A percentile compares a stretch with the other conserved stretches of the same genome.
Evolutionary conservation across 2,797 vertebrate species (phyloP).

Genomic region (Gambusia yucatana): DNA sequence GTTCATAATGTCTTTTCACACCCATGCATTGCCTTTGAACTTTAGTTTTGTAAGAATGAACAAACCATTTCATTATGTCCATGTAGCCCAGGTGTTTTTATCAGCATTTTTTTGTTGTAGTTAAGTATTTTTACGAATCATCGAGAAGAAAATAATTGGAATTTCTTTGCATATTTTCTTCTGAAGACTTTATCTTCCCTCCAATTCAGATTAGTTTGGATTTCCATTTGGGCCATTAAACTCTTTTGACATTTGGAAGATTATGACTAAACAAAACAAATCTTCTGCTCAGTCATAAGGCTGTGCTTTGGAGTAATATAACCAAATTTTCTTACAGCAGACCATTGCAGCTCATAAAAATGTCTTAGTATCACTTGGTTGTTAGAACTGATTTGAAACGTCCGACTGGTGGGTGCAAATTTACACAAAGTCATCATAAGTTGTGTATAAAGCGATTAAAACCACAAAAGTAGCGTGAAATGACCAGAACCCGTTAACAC

Average conservation of each 20-base stretch:
- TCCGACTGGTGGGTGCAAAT: background rate
- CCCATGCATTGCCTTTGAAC: background rate
- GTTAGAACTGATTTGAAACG: background rate
- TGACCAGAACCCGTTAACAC: background rate
- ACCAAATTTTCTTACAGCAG: background rate
- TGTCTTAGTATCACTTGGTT: background rate
- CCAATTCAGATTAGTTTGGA: too few relatives aligned
- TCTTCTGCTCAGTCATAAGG: background rate
- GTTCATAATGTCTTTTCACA: background rate
- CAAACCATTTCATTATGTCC: background rate
- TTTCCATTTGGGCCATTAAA: background rate
- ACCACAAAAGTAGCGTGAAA: background rate
- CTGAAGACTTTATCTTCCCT: background rate
- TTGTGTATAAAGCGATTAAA: background rate
- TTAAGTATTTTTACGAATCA: background rate
- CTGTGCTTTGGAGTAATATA: background rate
- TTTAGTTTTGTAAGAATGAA: background rate
- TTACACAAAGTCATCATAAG: background rate
- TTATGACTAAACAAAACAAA: background rate
- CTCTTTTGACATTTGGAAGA: background rate
- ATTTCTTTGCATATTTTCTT: background rate
- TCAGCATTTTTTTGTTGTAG: background rate
- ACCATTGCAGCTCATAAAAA: background rate
- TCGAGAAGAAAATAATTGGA: background rate
- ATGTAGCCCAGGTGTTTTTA: background rate